Evolutionary conservation across 2,797 vertebrate genomes (phyloP).

Genomic region (Phoxinus dragarum): DNA sequence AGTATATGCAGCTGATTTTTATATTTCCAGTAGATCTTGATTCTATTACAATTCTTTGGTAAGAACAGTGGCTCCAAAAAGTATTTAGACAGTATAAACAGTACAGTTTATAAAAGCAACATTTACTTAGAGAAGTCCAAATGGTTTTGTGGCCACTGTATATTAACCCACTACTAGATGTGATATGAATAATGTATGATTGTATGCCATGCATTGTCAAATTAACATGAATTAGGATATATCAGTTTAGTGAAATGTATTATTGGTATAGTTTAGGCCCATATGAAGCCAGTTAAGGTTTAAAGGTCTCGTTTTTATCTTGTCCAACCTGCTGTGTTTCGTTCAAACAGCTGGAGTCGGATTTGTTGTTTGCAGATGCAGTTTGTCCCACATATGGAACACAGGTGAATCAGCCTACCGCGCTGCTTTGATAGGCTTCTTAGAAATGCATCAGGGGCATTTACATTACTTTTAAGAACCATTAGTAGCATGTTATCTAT

Average conservation of each 20-base stretch:
- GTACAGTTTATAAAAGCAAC: no score
- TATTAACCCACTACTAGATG: background rate
- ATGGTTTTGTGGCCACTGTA: conserved; percentile 4
- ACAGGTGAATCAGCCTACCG: conserved; percentile 65
- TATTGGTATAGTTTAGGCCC: background rate
- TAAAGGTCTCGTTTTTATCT: conserved; percentile 41
- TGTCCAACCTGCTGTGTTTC: conserved; percentile 62
- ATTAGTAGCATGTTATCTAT: conserved; percentile 7
- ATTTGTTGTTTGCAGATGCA: conserved; percentile 71
- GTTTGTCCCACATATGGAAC: conserved; percentile 66
- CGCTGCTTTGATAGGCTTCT: conserved; percentile 30
- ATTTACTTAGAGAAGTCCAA: background rate
- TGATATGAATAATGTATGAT: background rate
- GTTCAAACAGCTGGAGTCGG: conserved; percentile 71
- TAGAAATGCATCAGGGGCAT: conserved; percentile 28
- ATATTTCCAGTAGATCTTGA: background rate
- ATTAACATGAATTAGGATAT: background rate
- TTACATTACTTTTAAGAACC: conserved; percentile 17
- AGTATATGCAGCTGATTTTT: background rate
- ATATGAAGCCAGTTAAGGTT: conserved; percentile 22
- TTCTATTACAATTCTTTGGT: background rate
- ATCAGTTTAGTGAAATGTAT: background rate
- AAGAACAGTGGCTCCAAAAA: background rate
- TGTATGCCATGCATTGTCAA: background rate
- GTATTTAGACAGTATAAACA: background rate